Conservation (phyloP, 2,888 invertebrate species). For the Pammene aurita region DNA sequence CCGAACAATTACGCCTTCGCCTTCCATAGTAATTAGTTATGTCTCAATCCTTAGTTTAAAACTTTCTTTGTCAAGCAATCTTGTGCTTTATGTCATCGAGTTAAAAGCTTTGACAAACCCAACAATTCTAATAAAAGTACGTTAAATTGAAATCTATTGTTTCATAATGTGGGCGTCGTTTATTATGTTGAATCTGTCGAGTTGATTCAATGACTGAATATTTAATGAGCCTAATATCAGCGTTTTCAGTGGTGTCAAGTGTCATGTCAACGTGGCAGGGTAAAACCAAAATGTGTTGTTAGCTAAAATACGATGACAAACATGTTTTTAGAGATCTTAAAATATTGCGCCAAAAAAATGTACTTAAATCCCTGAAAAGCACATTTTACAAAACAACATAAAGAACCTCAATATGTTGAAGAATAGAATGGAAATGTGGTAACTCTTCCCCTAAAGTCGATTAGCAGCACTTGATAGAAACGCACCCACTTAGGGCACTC, state of each 20-base stretch:
- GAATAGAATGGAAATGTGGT: not conserved
- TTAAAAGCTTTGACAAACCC: not conserved
- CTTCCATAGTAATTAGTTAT: conserved; percentile 22
- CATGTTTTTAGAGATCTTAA: too few species aligned
- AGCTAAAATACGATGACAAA: too few species aligned
- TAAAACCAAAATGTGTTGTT: too few species aligned
- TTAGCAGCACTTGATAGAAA: not conserved
- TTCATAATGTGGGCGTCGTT: conserved; percentile 8
- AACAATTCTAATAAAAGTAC: not conserved
- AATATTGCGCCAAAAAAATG: too few species aligned
- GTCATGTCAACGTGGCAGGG: too few species aligned
- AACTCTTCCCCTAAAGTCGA: conserved; percentile 18
- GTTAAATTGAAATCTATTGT: conserved; percentile 10
- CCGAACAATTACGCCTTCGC: conserved; percentile 18
- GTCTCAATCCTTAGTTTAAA: conserved; percentile 9
- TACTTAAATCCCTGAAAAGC: too few species aligned
- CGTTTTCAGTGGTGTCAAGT: not conserved
- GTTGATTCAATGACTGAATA: not conserved
- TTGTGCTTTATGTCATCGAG: conserved; percentile 12
- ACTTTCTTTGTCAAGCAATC: conserved; percentile 2
- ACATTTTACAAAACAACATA: too few species aligned
- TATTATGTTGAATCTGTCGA: not conserved
- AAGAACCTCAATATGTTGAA: not conserved
- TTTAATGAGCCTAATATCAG: not conserved
- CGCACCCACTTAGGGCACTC: not conserved